Evolutionary conservation across 2,113 vertebrate genomes (phyloP).

Genomic region (Manacus vitellinus): DNA sequence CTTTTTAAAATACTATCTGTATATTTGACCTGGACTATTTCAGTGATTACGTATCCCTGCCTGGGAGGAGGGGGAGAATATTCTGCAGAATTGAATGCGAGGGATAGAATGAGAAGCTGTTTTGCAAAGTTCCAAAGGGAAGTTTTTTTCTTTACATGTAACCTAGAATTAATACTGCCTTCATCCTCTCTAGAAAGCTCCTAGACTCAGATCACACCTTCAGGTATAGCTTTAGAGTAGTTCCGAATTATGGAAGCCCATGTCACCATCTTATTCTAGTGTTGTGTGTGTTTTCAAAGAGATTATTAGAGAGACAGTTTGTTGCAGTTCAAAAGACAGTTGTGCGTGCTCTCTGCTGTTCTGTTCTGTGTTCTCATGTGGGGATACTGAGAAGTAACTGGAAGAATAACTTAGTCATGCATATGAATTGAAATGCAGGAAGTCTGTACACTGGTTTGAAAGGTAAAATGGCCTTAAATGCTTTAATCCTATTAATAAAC

Average conservation of each 20-base stretch:
- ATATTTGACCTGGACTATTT: not conserved
- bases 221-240: not conserved
- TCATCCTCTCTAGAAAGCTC: not conserved
- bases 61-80: not conserved
- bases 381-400: not conserved
- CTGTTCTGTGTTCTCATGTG: not conserved
- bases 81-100: not conserved
- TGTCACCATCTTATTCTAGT: not conserved
- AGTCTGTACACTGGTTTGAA: not conserved
- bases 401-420: not conserved
- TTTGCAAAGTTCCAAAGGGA: not conserved
- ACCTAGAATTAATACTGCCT: not conserved
- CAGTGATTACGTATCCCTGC: not conserved
- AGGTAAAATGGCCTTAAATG: not conserved
- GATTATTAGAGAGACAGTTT: not conserved
- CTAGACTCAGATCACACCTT: not conserved
- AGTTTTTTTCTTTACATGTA: not conserved
- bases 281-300: not conserved
- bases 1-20: not conserved
- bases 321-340: not conserved
- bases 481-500: not conserved
- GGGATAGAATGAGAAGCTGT: not conserved
- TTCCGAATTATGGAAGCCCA: not conserved
- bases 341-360: not conserved
- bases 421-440: not conserved